These are phyloP conservation scores for Mythimna lalbum DNA, from an alignment of 2,888 invertebrate species.

Conservation along the genomic window DNA sequence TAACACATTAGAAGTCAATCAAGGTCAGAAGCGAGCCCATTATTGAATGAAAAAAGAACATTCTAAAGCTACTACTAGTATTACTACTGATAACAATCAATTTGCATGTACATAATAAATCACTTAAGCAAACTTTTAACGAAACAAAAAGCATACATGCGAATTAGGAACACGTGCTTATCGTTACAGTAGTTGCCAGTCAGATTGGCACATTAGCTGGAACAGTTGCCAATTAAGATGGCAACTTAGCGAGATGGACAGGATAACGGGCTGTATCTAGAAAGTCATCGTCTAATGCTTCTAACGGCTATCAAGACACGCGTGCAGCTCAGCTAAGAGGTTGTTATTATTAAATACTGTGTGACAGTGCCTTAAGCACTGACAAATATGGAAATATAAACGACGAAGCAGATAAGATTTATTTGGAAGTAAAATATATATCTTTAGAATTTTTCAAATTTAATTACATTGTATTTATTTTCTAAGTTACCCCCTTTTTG, in stretches of 20 bases:
- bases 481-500: constrained; percentile 4
- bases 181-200: constrained; percentile 50
- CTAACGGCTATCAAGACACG: constrained; percentile 63
- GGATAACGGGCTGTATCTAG: constrained; percentile 77
- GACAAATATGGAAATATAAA: constrained; percentile 41
- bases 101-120: constrained; percentile 41
- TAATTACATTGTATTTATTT: constrained; percentile 33
- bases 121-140: constrained; percentile 42
- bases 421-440: neutral
- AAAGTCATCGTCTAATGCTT: constrained; percentile 76
- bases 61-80: constrained; percentile 16
- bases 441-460: constrained; percentile 9
- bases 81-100: constrained; percentile 44
- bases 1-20: neutral
- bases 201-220: constrained; percentile 70
- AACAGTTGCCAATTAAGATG: constrained; percentile 75
- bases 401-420: constrained; percentile 44
- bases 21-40: constrained; percentile 3
- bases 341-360: constrained; percentile 67
- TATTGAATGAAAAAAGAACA: neutral
- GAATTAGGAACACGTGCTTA: constrained; percentile 49
- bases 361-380: constrained; percentile 23
- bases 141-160: constrained; percentile 25
- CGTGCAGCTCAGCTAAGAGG: constrained; percentile 59
- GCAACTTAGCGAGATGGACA: constrained; percentile 65